These are phyloP conservation scores for Saccostrea glomerata DNA, from an alignment of 1,140 invertebrate species.

Conservation along the genomic window DNA sequence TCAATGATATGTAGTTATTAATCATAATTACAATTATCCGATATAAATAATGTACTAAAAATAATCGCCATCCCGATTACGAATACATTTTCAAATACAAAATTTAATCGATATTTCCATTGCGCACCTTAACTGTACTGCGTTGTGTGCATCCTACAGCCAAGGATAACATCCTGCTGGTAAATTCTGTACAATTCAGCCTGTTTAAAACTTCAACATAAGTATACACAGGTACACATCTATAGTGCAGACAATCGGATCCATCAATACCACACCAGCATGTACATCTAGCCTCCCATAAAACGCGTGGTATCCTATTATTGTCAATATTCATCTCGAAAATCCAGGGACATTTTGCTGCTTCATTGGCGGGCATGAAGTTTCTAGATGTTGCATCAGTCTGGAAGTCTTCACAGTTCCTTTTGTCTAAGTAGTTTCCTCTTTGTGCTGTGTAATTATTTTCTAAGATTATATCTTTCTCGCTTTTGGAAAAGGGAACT, in stretches of 20 bases:
- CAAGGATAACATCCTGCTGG: background rate
- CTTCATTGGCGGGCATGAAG: background rate
- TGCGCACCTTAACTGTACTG: too few species aligned
- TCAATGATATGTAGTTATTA: too few species aligned
- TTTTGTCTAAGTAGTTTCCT: background rate
- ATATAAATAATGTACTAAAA: too few species aligned
- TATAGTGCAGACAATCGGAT: background rate
- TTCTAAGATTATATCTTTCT: background rate
- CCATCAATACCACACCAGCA: background rate
- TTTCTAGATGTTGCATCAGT: background rate
- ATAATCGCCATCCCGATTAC: too few species aligned
- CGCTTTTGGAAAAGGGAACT: background rate
- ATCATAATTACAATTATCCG: too few species aligned
- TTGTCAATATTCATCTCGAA: background rate
- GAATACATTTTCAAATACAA: too few species aligned
- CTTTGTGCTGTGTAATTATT: background rate
- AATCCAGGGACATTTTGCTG: background rate
- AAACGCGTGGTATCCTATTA: background rate
- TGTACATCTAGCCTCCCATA: background rate
- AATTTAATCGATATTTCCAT: too few species aligned
- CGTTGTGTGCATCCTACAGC: background rate
- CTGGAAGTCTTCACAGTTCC: background rate
- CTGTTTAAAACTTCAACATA: background rate
- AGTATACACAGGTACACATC: background rate
- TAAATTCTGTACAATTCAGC: background rate